A percentile compares a stretch with the other conserved stretches of the same genome.
Conservation (phyloP, 2,113 vertebrate species). For the Spilogale gracilis region DNA sequence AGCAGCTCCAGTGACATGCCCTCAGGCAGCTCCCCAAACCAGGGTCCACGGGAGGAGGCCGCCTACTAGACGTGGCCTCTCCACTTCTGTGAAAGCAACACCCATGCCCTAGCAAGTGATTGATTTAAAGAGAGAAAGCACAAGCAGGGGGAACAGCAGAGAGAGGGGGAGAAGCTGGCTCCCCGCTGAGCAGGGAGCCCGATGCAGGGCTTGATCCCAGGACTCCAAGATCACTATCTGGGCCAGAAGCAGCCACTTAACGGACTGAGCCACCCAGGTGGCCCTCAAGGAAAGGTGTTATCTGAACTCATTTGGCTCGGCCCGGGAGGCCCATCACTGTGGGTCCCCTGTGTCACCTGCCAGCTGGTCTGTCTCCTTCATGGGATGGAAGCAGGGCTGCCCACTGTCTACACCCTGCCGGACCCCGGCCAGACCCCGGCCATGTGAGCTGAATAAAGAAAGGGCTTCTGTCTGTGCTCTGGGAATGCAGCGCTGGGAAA, state of each 20-base stretch:
- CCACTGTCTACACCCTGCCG: too few relatives aligned
- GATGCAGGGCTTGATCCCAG: background rate
- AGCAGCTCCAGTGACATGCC: fast-evolving
- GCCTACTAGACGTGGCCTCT: fast-evolving
- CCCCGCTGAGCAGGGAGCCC: background rate
- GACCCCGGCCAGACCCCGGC: fast-evolving
- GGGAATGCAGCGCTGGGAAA: background rate
- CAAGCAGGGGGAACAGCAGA: background rate
- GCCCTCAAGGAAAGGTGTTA: background rate
- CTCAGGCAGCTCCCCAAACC: fast-evolving
- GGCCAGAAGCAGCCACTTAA: background rate
- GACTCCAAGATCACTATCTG: background rate
- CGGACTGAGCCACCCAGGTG: too few relatives aligned
- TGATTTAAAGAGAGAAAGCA: background rate
- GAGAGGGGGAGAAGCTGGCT: background rate
- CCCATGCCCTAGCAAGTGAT: fast-evolving
- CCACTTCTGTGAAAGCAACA: background rate
- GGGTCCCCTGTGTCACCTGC: fast-evolving
- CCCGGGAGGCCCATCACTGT: fast-evolving
- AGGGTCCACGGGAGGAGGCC: fast-evolving
- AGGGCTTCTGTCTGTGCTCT: too few relatives aligned
- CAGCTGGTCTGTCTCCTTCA: background rate
- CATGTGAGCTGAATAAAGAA: too few relatives aligned
- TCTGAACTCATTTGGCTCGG: background rate
- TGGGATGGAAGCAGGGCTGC: fast-evolving